phyloP scores from a whole-genome alignment of 1,140 invertebrate genomes.

The Nasonia vitripennis region DNA sequence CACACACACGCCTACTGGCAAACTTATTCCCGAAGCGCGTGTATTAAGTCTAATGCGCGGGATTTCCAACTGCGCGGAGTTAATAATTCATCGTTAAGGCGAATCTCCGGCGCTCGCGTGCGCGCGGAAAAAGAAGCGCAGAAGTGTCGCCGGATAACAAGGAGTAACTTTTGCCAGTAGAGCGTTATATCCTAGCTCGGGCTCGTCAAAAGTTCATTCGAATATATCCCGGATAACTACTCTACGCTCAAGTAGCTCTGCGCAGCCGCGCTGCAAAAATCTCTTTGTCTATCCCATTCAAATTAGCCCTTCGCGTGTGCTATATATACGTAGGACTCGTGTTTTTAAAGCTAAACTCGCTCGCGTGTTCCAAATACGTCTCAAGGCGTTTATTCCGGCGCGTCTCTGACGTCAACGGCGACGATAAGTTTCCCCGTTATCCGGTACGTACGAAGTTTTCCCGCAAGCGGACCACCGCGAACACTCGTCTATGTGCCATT shows the following conservation, averaged over 20 bases:
- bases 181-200: not conserved
- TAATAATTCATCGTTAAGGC: conserved; percentile 47
- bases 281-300: not conserved
- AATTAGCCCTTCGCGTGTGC: not conserved
- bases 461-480: not conserved
- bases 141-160: not conserved
- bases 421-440: conserved; percentile 5
- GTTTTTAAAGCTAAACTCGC: too few species aligned
- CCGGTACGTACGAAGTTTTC: conserved; percentile 9
- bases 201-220: conserved; percentile 37
- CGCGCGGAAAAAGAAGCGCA: not conserved
- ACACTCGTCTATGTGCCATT: too few species aligned
- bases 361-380: not conserved
- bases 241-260: not conserved
- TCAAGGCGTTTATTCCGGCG: not conserved
- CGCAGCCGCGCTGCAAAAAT: not conserved
- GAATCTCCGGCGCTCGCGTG: not conserved
- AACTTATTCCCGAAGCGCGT: conserved; percentile 50
- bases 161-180: not conserved
- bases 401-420: not conserved
- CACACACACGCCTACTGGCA: not conserved
- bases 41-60: conserved; percentile 44
- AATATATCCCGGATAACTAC: not conserved
- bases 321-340: not conserved
- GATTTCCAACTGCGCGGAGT: conserved; percentile 29